These are phyloP conservation scores for Esox masquinongy DNA, from an alignment of 2,797 vertebrate genomes.

Conservation along the genomic window DNA sequence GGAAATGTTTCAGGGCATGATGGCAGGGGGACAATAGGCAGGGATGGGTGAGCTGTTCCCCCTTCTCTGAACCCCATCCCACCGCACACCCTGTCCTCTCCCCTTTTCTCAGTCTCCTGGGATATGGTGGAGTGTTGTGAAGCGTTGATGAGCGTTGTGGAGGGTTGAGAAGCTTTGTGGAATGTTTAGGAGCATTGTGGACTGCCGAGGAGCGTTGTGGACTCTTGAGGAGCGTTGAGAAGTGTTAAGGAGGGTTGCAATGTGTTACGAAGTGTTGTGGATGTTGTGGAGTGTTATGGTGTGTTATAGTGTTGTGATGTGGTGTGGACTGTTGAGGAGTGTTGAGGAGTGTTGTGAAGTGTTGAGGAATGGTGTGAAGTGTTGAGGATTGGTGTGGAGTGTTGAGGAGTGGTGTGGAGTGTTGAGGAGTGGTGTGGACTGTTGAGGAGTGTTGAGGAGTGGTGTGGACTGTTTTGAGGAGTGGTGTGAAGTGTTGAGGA, in stretches of 20 bases:
- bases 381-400: not conserved
- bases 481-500: not conserved
- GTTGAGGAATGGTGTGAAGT: not conserved
- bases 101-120: conserved; percentile 44
- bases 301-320: not conserved
- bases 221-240: not conserved
- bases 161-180: too few species aligned
- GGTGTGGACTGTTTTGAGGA: not conserved
- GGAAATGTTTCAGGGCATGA: conserved; percentile 32
- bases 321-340: not conserved
- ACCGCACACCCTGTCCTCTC: not conserved
- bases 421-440: not conserved
- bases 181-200: too few species aligned
- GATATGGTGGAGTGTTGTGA: conserved; percentile 20
- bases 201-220: not conserved
- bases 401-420: not conserved
- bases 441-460: not conserved
- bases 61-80: conserved; percentile 31
- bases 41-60: conserved; percentile 51
- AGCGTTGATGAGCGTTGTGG: not conserved
- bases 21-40: conserved; percentile 47
- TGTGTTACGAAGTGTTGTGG: too few species aligned
- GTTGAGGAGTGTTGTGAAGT: too few species aligned
- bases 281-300: too few species aligned
- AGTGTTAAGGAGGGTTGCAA: not conserved